These are phyloP conservation scores for Lanistes nyassanus DNA, from an alignment of 1,140 invertebrate species.

Conservation along the genomic window DNA sequence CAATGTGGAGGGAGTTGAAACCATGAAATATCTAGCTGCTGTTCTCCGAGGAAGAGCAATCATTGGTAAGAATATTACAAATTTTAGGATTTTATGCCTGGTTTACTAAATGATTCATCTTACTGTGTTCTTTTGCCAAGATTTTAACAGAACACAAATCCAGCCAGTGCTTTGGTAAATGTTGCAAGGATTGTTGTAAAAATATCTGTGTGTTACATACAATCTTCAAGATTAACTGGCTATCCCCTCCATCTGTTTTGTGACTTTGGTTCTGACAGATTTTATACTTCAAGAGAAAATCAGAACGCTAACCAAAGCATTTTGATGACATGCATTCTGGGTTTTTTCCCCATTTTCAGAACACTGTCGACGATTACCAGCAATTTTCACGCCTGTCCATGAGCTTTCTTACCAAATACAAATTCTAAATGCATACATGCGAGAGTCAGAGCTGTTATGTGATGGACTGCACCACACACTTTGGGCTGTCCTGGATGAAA, in stretches of 20 bases:
- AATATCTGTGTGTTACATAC: too few relatives aligned
- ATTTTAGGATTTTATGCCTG: not conserved
- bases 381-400: constrained; percentile 63
- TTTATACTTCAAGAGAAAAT: too few relatives aligned
- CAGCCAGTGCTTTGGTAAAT: too few relatives aligned
- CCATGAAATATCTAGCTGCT: constrained; percentile 58
- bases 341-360: constrained; percentile 40
- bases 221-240: too few relatives aligned
- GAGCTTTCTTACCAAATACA: constrained; percentile 59
- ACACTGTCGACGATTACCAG: constrained; percentile 44
- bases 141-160: too few relatives aligned
- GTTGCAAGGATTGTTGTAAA: too few relatives aligned
- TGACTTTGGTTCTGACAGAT: too few relatives aligned
- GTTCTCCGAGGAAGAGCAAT: constrained; percentile 53
- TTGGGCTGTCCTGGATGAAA: constrained; percentile 60
- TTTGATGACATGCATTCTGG: too few relatives aligned
- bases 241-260: too few relatives aligned
- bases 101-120: too few relatives aligned
- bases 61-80: constrained; percentile 43
- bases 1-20: constrained; percentile 48
- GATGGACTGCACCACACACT: constrained; percentile 59
- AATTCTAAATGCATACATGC: constrained; percentile 61
- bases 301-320: too few relatives aligned
- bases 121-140: too few relatives aligned
- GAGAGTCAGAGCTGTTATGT: constrained; percentile 57